phyloP scores from a whole-genome alignment of 2,888 invertebrate species.

The Aporophyla lueneburgensis region DNA sequence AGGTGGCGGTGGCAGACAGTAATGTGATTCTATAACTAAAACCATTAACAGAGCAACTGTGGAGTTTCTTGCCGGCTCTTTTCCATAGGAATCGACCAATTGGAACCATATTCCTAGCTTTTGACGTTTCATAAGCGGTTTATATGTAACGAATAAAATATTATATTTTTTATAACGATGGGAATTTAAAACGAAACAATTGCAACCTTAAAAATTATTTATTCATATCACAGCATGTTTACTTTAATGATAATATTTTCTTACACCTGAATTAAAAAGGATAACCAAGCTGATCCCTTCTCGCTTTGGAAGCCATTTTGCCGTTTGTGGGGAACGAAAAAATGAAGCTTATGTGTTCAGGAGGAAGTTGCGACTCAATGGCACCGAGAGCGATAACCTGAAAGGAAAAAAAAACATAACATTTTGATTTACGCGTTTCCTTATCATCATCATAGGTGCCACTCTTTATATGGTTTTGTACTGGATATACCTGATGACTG shows the following conservation, averaged over 20 bases:
- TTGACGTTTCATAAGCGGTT: not conserved
- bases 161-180: not conserved
- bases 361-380: conserved; percentile 92
- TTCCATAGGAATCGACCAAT: too few species aligned
- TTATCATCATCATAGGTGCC: not conserved
- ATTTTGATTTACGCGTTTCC: not conserved
- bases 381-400: conserved; percentile 92
- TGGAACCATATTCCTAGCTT: too few species aligned
- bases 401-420: conserved; percentile 17
- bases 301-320: conserved; percentile 61
- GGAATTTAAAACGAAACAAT: not conserved
- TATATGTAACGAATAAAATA: not conserved
- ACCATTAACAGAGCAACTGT: not conserved
- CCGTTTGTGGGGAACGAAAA: conserved; percentile 93
- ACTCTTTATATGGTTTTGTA: not conserved
- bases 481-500: not conserved
- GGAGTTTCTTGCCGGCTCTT: too few species aligned
- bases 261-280: conserved; percentile 62
- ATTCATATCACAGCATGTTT: conserved; percentile 1
- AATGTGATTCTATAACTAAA: not conserved
- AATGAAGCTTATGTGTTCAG: conserved; percentile 92
- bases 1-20: too few species aligned
- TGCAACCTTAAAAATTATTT: not conserved
- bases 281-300: conserved; percentile 65
- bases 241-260: not conserved